Conservation (phyloP, 2,797 vertebrate species). For the Micromesistius poutassou region DNA sequence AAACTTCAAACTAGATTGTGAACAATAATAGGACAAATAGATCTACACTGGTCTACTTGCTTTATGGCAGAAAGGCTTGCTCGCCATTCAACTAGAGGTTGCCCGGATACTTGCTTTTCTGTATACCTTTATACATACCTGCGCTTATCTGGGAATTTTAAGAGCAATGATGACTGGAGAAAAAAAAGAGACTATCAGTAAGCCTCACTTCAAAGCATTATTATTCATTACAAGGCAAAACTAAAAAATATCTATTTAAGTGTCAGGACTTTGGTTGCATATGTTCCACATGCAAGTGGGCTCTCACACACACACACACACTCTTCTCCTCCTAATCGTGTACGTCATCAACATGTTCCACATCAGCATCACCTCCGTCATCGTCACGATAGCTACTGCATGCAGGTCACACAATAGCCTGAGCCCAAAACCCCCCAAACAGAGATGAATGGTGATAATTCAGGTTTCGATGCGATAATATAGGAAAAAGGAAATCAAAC, state of each 20-base stretch:
- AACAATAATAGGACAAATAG: background rate
- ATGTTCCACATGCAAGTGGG: too few species aligned
- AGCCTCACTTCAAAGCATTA: background rate
- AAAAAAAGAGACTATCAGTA: background rate
- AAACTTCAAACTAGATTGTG: background rate
- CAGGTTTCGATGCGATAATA: background rate
- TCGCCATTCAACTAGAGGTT: background rate
- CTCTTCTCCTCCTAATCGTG: background rate
- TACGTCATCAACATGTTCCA: background rate
- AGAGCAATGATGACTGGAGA: background rate
- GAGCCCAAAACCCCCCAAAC: too few species aligned
- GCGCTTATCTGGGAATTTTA: background rate
- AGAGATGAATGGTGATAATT: background rate
- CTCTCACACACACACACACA: too few species aligned
- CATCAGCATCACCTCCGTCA: slow-evolving; percentile 38
- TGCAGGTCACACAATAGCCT: slow-evolving; percentile 15
- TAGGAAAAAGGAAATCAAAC: background rate
- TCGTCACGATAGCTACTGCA: slow-evolving; percentile 31
- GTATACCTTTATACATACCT: background rate
- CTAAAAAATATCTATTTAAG: too few species aligned
- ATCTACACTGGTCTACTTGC: background rate
- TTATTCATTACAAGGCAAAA: background rate
- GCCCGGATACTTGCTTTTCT: background rate
- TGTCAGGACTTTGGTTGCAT: too few species aligned
- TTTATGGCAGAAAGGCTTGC: background rate